Evolutionary conservation across 2,888 invertebrate species (phyloP).

Genomic region (Xestia xanthographa): DNA sequence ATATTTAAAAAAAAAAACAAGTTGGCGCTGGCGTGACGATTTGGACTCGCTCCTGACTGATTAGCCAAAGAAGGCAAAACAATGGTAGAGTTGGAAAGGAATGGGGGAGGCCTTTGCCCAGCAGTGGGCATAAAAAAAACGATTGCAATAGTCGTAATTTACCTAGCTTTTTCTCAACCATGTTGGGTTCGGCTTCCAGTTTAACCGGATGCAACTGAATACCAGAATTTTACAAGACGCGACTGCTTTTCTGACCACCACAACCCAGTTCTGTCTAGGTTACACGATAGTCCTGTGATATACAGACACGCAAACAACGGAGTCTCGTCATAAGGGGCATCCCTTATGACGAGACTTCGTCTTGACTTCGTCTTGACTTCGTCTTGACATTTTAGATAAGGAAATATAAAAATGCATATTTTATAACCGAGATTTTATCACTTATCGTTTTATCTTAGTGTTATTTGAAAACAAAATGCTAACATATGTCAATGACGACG

Average conservation of each 20-base stretch:
- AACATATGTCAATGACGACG: constrained; percentile 26
- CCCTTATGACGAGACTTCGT: too few relatives aligned
- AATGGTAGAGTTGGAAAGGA: too few relatives aligned
- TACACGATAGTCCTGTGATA: not conserved
- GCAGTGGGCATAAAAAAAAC: too few relatives aligned
- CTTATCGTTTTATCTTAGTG: not conserved
- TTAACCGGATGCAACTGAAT: not conserved
- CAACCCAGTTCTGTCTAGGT: not conserved
- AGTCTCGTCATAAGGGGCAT: not conserved
- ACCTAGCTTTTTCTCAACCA: not conserved
- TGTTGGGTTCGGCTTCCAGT: not conserved
- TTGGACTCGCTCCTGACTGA: too few relatives aligned
- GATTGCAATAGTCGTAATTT: not conserved
- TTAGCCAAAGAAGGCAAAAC: too few relatives aligned
- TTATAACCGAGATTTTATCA: not conserved
- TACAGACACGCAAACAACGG: not conserved
- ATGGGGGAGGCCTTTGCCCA: too few relatives aligned
- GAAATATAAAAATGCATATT: not conserved
- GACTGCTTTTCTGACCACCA: not conserved
- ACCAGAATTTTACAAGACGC: not conserved
- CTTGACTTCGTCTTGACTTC: not conserved
- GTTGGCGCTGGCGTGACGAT: too few relatives aligned
- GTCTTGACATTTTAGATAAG: not conserved
- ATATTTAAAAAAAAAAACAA: too few relatives aligned
- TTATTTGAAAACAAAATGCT: not conserved